phyloP scores from a whole-genome alignment of 2,888 invertebrate species.

The Morinoia aosen region DNA sequence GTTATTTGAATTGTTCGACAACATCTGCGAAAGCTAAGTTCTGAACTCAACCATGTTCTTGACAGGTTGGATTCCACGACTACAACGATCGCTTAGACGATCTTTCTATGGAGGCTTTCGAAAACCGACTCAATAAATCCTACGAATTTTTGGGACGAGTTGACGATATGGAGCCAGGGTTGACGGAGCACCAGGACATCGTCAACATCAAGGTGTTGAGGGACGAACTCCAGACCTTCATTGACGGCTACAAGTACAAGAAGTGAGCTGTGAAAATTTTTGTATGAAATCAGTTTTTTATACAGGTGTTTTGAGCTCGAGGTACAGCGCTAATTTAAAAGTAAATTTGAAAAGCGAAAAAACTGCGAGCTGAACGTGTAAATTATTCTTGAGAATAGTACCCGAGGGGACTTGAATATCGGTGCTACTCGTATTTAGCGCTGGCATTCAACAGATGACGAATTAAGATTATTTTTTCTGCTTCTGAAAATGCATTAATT shows the following conservation, averaged over 20 bases:
- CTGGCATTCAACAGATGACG: too few species aligned
- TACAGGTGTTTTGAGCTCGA: not conserved
- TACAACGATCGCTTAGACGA: constrained; percentile 62
- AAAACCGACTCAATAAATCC: constrained; percentile 55
- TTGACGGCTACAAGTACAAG: constrained; percentile 62
- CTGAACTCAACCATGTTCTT: not conserved
- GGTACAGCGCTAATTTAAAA: not conserved
- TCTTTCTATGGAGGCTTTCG: constrained; percentile 58
- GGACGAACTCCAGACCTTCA: constrained; percentile 62
- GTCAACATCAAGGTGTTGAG: constrained; percentile 61
- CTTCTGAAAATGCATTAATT: not conserved
- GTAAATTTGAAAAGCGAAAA: not conserved
- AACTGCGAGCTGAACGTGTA: not conserved
- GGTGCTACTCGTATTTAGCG: too few species aligned
- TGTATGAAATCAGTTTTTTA: not conserved
- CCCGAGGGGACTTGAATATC: too few species aligned
- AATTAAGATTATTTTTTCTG: not conserved
- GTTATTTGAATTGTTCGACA: too few species aligned
- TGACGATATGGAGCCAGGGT: constrained; percentile 51
- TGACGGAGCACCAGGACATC: constrained; percentile 56
- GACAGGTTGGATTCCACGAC: constrained; percentile 63
- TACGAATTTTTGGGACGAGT: constrained; percentile 57
- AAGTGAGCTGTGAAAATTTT: constrained; percentile 59
- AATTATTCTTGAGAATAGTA: too few species aligned
- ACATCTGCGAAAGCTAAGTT: not conserved